Evolutionary conservation across 30 jellyfish, hydroid and myxozoan species (phyloP).

Genomic region (Morbakka virulenta): DNA sequence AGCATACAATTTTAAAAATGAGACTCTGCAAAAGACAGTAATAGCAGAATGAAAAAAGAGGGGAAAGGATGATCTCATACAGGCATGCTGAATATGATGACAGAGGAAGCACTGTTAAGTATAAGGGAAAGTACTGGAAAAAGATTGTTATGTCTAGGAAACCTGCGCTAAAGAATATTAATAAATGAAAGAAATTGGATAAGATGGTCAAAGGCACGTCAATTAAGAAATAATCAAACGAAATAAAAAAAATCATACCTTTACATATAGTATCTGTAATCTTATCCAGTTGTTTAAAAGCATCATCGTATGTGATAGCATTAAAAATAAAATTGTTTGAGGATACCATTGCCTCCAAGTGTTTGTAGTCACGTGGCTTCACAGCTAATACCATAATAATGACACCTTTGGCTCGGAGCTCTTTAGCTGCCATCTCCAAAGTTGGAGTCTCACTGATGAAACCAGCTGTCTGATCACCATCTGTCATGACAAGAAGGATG

Average conservation of each 20-base stretch:
- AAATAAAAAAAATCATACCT: slow-evolving; percentile 20
- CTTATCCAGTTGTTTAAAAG: slow-evolving; percentile 16
- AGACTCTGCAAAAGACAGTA: no score
- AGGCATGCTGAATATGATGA: no score
- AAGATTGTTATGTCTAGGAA: no score
- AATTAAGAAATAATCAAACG: no score
- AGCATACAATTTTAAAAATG: no score
- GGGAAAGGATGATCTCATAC: no score
- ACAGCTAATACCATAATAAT: slow-evolving; percentile 45
- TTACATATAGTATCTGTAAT: slow-evolving; percentile 57
- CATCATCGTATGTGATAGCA: slow-evolving; percentile 33
- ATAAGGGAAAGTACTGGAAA: no score
- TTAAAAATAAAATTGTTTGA: slow-evolving; percentile 30
- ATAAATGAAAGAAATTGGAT: no score
- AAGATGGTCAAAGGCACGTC: no score
- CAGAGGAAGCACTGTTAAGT: no score
- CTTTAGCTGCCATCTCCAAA: slow-evolving; percentile 41
- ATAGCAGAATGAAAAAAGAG: no score
- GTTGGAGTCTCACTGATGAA: slow-evolving; percentile 10
- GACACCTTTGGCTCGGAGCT: slow-evolving; percentile 52
- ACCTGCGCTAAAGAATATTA: no score
- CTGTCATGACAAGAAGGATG: slow-evolving; percentile 67
- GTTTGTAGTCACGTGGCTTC: slow-evolving; percentile 3
- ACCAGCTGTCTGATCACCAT: slow-evolving; percentile 69
- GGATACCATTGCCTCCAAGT: slow-evolving; percentile 44